Conservation (phyloP, 2,113 vertebrate species). For the Muntiacus muntjak region DNA sequence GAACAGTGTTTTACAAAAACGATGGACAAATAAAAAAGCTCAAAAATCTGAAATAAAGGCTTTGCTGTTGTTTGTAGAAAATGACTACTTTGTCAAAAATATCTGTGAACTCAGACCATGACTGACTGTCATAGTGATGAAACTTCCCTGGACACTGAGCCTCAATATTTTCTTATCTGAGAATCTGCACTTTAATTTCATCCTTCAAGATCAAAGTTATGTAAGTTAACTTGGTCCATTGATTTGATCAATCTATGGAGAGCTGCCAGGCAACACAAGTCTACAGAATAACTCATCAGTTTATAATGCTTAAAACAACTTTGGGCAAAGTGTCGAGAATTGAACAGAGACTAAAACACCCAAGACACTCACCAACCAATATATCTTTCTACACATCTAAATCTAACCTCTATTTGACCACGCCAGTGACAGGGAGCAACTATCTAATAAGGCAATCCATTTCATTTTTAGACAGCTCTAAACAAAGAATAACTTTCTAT, state of each 20-base stretch:
- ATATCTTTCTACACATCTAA: background rate
- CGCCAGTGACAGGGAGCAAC: background rate
- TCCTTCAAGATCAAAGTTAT: conserved; percentile 56
- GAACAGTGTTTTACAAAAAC: conserved; percentile 25
- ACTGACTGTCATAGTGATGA: background rate
- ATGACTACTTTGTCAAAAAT: conserved; percentile 43
- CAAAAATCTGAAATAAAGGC: conserved; percentile 8
- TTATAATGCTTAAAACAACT: conserved; percentile 38
- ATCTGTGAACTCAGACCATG: background rate
- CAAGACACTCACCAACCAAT: background rate
- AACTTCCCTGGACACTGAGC: conserved; percentile 13
- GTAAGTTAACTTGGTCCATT: conserved; percentile 49
- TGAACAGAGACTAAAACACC: conserved; percentile 38
- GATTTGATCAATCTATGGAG: conserved; percentile 36
- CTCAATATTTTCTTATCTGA: conserved; percentile 53
- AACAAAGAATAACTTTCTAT: conserved; percentile 5
- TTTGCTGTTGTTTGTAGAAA: conserved; percentile 4
- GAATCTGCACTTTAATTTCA: conserved; percentile 47
- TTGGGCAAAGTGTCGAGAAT: conserved; percentile 25
- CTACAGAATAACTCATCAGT: conserved; percentile 17
- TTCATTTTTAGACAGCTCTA: conserved; percentile 30
- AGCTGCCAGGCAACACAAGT: conserved; percentile 45
- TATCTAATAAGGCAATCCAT: conserved; percentile 10
- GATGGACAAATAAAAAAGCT: background rate
- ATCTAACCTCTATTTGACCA: background rate